These are phyloP conservation scores for Calliphora vomitoria DNA, from an alignment of 2,888 invertebrate species.

Conservation along the genomic window DNA sequence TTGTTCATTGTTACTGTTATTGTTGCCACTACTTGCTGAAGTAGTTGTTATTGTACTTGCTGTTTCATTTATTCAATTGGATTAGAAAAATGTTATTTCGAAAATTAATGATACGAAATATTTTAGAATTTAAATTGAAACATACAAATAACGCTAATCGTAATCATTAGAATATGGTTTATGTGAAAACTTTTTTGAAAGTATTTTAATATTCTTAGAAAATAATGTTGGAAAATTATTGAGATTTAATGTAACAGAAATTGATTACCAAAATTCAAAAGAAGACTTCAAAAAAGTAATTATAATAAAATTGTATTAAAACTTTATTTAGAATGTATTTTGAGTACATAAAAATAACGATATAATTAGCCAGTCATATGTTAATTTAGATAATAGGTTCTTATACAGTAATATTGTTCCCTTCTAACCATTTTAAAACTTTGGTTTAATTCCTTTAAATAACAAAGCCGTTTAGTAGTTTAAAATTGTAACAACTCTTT, in stretches of 20 bases:
- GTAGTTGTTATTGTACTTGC: neutral
- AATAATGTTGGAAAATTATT: neutral
- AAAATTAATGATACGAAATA: slow-evolving; percentile 7
- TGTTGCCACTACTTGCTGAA: neutral
- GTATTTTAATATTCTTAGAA: neutral
- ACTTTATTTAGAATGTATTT: too few relatives aligned
- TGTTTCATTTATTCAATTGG: slow-evolving; percentile 7
- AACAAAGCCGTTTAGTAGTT: too few relatives aligned
- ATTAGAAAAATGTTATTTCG: slow-evolving; percentile 4
- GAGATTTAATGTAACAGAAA: neutral
- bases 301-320: too few relatives aligned
- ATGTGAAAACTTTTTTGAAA: neutral
- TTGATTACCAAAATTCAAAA: neutral
- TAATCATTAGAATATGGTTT: neutral
- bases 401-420: too few relatives aligned
- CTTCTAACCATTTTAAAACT: too few relatives aligned
- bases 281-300: too few relatives aligned
- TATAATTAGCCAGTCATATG: too few relatives aligned
- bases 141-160: neutral
- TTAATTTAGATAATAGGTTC: too few relatives aligned
- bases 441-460: too few relatives aligned
- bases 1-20: slow-evolving; percentile 16
- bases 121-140: slow-evolving; percentile 15
- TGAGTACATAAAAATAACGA: too few relatives aligned
- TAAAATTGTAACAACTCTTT: too few relatives aligned